Conservation (phyloP, 2,113 vertebrate genomes). For the Charadrius vociferus region DNA sequence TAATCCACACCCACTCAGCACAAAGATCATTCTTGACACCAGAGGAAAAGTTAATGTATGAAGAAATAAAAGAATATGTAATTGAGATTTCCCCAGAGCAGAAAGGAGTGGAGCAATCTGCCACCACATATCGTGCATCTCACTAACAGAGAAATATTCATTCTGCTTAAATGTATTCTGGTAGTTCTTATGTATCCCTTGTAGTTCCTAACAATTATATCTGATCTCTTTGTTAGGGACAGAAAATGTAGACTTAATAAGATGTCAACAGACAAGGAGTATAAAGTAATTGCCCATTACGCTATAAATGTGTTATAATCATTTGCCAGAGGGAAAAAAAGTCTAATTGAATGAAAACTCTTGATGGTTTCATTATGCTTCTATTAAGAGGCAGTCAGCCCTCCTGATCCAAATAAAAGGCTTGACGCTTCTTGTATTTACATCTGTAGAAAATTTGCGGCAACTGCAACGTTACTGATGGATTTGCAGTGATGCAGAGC, state of each 20-base stretch:
- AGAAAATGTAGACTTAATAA: conserved; percentile 60
- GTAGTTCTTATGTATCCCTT: conserved; percentile 18
- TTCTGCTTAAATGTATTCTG: conserved; percentile 43
- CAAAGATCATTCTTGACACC: conserved; percentile 37
- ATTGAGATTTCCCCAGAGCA: conserved; percentile 25
- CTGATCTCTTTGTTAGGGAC: conserved; percentile 59
- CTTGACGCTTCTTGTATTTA: background rate
- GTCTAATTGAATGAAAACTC: conserved; percentile 71
- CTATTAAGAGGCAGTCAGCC: conserved; percentile 35
- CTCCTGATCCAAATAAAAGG: conserved; percentile 5
- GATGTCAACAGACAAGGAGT: conserved; percentile 63
- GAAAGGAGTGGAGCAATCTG: conserved; percentile 22
- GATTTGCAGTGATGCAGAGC: background rate
- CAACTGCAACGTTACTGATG: accelerated
- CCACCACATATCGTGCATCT: background rate
- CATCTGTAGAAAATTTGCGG: background rate
- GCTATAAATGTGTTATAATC: conserved; percentile 50
- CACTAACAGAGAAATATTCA: conserved; percentile 7
- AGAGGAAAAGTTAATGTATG: conserved; percentile 8
- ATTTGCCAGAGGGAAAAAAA: conserved; percentile 52
- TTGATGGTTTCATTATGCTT: conserved; percentile 74
- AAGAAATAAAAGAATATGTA: conserved; percentile 3
- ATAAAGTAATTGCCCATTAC: conserved; percentile 67
- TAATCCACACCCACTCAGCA: conserved; percentile 4
- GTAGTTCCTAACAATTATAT: conserved; percentile 33